Conservation (phyloP, 2,888 invertebrate genomes). For the Diogma glabrata region DNA sequence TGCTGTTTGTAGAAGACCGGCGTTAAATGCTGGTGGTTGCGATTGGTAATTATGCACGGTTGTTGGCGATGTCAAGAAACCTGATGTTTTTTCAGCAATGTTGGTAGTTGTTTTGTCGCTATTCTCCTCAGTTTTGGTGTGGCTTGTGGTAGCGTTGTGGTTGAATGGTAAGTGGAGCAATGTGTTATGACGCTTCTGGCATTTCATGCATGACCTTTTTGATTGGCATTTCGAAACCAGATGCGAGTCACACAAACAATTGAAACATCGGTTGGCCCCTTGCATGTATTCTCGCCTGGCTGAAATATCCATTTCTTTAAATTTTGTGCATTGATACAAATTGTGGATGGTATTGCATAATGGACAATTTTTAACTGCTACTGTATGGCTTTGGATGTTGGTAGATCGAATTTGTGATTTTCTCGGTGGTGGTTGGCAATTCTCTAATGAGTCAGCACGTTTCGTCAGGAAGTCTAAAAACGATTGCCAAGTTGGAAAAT, state of each 20-base stretch:
- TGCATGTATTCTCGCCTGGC: neutral
- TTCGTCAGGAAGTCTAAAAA: neutral
- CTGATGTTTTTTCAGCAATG: neutral
- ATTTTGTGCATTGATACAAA: neutral
- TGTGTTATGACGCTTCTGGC: neutral
- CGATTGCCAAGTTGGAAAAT: neutral
- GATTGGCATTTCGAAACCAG: neutral
- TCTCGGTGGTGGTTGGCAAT: neutral
- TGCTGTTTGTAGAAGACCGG: neutral
- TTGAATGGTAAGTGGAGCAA: neutral
- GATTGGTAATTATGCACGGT: neutral
- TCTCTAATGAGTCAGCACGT: neutral
- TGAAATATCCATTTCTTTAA: neutral
- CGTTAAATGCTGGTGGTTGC: neutral
- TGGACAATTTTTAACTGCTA: no score
- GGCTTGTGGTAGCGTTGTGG: no score
- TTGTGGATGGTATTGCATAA: neutral
- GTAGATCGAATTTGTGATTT: neutral
- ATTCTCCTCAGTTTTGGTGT: neutral
- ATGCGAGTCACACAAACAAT: constrained; percentile 3
- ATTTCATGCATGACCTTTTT: neutral
- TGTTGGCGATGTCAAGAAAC: neutral
- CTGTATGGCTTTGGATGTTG: neutral
- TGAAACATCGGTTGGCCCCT: neutral
- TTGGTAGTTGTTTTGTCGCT: neutral